Evolutionary conservation across 2,888 invertebrate genomes (phyloP).

Genomic region (Danaus chrysippus): DNA sequence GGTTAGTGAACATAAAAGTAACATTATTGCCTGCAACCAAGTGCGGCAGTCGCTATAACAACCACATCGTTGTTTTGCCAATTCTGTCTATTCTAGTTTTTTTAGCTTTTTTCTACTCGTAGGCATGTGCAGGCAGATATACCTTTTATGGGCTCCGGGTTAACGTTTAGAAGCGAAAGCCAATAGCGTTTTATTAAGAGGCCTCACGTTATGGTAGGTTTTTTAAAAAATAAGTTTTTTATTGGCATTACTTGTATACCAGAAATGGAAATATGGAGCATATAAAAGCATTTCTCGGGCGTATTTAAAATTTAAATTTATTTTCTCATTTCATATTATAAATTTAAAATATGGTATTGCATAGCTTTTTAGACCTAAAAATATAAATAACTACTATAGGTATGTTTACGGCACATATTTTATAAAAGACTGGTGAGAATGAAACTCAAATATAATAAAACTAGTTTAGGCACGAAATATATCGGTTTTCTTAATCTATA

Average conservation of each 20-base stretch:
- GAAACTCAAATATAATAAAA: no score
- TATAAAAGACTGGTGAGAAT: no score
- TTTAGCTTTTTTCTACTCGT: conserved; percentile 39
- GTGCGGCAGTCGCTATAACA: conserved; percentile 66
- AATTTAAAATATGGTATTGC: no score
- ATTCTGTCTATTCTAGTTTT: conserved; percentile 59
- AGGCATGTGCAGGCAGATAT: conserved; percentile 34
- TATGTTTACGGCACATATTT: no score
- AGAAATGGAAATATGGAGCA: conserved; percentile 24
- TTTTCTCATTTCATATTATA: background rate
- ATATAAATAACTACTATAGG: no score
- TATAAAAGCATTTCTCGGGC: conserved; percentile 10
- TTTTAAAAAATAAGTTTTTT: conserved; percentile 30
- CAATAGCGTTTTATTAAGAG: conserved; percentile 35
- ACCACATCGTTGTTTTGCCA: conserved; percentile 72
- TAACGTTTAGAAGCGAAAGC: conserved; percentile 39
- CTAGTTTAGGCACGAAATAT: no score
- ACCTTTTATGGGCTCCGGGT: conserved; percentile 45
- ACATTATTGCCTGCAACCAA: conserved; percentile 32
- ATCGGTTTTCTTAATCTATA: no score
- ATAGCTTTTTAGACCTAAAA: no score
- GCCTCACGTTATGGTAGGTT: conserved; percentile 32
- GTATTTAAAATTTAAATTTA: conserved; percentile 4
- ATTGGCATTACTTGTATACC: conserved; percentile 29
- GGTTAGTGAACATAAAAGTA: conserved; percentile 19